Evolutionary conservation across 2,113 vertebrate species (phyloP).

Genomic region (Neodon shergylaensis): DNA sequence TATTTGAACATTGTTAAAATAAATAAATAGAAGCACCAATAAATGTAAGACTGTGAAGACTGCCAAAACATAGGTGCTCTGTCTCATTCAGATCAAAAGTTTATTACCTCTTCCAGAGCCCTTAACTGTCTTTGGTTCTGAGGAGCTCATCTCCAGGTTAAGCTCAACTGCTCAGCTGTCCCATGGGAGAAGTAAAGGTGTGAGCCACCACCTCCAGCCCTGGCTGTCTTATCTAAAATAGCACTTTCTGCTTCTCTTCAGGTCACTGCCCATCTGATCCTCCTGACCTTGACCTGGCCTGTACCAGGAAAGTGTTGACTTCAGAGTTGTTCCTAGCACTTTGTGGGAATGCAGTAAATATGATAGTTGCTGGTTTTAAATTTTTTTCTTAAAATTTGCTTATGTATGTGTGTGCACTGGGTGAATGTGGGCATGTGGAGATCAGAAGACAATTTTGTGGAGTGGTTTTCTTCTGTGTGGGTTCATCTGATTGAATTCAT

Average conservation of each 20-base stretch:
- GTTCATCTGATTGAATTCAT: background rate
- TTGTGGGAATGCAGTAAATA: background rate
- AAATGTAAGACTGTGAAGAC: background rate
- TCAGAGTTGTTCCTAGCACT: background rate
- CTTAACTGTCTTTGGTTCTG: background rate
- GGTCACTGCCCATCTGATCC: background rate
- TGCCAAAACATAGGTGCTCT: background rate
- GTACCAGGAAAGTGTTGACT: background rate
- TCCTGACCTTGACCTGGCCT: background rate
- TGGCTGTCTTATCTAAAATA: slow-evolving; percentile 5
- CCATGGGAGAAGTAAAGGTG: background rate
- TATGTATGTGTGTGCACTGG: background rate
- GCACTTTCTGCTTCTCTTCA: background rate
- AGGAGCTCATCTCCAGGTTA: background rate
- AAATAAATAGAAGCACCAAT: background rate
- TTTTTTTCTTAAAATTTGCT: background rate
- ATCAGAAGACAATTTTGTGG: background rate
- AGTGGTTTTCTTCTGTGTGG: background rate
- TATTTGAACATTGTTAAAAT: slow-evolving; percentile 8
- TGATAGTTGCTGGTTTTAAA: background rate
- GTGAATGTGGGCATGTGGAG: background rate
- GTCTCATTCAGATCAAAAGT: slow-evolving; percentile 14
- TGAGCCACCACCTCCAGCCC: background rate
- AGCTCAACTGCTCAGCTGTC: background rate
- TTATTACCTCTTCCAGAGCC: background rate